Evolutionary conservation across 2,113 vertebrate species (phyloP), one percentile per base, ranked within the genome.

Genomic region (Chloroceryle aenea): DNA sequence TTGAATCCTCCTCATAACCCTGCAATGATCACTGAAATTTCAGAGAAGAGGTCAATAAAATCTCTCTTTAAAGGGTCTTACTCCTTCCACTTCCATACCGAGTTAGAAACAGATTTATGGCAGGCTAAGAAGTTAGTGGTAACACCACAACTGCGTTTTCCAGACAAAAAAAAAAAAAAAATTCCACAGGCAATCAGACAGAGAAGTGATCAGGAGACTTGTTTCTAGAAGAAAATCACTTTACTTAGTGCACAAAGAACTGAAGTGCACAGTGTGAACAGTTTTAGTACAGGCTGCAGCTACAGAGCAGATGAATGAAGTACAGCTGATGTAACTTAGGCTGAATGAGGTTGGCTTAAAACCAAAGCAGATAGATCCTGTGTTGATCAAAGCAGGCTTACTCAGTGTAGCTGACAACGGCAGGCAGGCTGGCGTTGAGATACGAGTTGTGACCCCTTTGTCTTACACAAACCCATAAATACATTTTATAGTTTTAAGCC

Each of bases 371-470:
- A 29, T 22, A 5, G 10, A 27, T 40, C 30, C 45, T 16, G 18
- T 1, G 20, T 20, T 29, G 36, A 23, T 58, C 21, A 32, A 38
- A 62, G 4, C 5, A 56, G 43, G 40, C 7, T 45, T 7, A 14
- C 9, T 16, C 42, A 23, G 34, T 5, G 30, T 32, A 40, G 79
- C 40, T 48, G 55, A 7, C 20, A 34, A 6, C 23, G 43, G 50
- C 14, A 62, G 38, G 42, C 34, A 62, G n/a, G 15, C 25, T 30
- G 14, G 30, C 64, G 21, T 26, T n/a, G 26, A 43, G 17, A 48
- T 4, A 1, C 3, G 14, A 12, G 42, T 36, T 13, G 26, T n/a
- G 18, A 48, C 6, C 2, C 29, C 2, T 43, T 34, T 68, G 10
- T 45, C 62, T 43, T 68, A 50, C 30, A 36, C 12, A 72, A 67